phyloP scores from a whole-genome alignment of 2,888 invertebrate species.

The Timema podura region DNA sequence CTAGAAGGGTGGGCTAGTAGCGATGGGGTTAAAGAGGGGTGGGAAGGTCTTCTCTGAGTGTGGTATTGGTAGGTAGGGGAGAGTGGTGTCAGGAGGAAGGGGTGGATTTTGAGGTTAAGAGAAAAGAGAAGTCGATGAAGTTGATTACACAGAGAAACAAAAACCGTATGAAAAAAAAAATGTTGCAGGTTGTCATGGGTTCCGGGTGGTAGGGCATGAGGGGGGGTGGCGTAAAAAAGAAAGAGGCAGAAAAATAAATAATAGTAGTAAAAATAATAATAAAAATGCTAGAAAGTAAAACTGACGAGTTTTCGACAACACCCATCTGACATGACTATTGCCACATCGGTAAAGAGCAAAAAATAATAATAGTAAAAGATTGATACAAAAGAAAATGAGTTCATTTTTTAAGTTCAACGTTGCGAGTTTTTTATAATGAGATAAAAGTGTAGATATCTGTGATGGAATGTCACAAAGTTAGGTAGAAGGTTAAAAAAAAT shows the following conservation, averaged over 20 bases:
- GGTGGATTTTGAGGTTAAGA: background rate
- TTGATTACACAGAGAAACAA: constrained; percentile 14
- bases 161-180: background rate
- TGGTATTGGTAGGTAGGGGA: too few species aligned
- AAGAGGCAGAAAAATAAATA: background rate
- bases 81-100: too few species aligned
- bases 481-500: background rate
- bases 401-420: constrained; percentile 25
- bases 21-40: too few species aligned
- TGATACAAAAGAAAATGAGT: constrained; percentile 3
- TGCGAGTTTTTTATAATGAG: constrained; percentile 30
- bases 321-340: too few species aligned
- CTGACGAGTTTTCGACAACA: too few species aligned
- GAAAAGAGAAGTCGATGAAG: constrained; percentile 9
- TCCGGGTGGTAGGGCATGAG: too few species aligned
- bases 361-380: constrained; percentile 7
- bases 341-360: background rate
- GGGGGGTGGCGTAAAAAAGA: too few species aligned
- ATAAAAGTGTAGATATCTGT: constrained; percentile 19
- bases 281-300: too few species aligned
- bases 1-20: too few species aligned
- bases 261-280: too few species aligned
- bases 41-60: too few species aligned
- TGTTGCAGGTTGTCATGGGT: background rate
- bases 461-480: constrained; percentile 7